Base-by-base conservation (phyloP, 2,113 vertebrate species). In the Petrocephalus zakoni region DNA sequence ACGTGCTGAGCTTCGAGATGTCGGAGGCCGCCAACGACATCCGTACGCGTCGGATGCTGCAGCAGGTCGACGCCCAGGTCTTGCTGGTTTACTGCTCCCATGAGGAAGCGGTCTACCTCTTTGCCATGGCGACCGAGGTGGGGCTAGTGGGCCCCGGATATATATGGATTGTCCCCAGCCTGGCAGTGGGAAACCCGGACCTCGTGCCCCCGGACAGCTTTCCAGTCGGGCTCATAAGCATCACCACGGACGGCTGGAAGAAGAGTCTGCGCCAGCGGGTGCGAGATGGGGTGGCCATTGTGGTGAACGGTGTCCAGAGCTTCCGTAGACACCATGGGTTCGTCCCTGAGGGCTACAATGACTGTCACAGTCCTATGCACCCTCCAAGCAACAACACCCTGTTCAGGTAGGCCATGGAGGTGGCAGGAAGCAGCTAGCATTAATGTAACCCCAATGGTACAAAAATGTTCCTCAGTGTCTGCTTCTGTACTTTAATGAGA, bases 201-300 rank as follows among this genome's bases (percentile, higher is more conserved):
- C 91, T 92, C 47, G 95, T 96, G 0, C 97, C 98, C 0, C 95
- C 96, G 22, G 22, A 91, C 53, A 95, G 94, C 92, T 99, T 99
- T 94, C 98, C 98, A 0, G 93, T 99, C 0, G 98, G 98, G 2
- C 96, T 99, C 85, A 98, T 99, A 90, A 98, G 98, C 0, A 96
- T 99, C 49, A 97, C 97, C 89, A 98, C 97, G 0, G 98, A 99
- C 92, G 97, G 97, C 94, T 99, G 98, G 98, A 96, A 97, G 92
- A 97, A 98, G 92, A 98, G 96, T 92, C 93, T 99, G 92, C 92
- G 97, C 87, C 98, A 99, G 94, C 96, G 98, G 88, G 97, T 99
- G 90, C 95, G 97, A 68, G 98, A 99, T 34, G 98, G 98, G 0
- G 97, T 99, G 87, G 98, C 98, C 91, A 96, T 99, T 72, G 93